Evolutionary conservation across 2,113 vertebrate genomes (phyloP).

Genomic region (Alligator mississippiensis): DNA sequence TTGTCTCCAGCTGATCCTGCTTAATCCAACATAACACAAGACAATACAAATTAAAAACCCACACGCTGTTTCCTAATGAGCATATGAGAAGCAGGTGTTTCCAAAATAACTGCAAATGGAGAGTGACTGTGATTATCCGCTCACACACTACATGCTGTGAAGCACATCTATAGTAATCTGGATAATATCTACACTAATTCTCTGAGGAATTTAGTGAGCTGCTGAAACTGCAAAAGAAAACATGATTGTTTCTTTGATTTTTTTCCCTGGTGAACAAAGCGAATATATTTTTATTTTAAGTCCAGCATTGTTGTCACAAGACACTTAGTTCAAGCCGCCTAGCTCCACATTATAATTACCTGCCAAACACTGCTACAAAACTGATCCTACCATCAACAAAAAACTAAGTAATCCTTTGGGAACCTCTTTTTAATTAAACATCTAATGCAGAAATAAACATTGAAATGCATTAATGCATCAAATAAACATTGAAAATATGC

Average conservation of each 20-base stretch:
- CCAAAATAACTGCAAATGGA: neutral
- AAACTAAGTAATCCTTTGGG: slow-evolving; percentile 57
- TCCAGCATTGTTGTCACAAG: slow-evolving; percentile 49
- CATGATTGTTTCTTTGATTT: neutral
- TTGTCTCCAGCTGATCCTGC: neutral
- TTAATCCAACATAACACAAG: neutral
- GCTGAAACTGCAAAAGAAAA: neutral
- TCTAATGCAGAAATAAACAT: slow-evolving; percentile 58
- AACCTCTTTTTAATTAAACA: slow-evolving; percentile 76
- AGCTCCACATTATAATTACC: slow-evolving; percentile 62
- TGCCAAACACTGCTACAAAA: slow-evolving; percentile 68
- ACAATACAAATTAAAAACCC: neutral
- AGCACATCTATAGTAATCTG: neutral
- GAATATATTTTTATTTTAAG: slow-evolving; percentile 50
- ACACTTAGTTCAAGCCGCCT: slow-evolving; percentile 50
- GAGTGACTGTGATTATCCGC: fast-evolving
- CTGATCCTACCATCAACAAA: slow-evolving; percentile 54
- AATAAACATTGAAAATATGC: slow-evolving; percentile 48
- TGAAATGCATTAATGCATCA: neutral
- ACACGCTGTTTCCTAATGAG: fast-evolving
- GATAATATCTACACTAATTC: neutral
- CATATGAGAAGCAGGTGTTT: neutral
- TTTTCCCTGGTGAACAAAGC: neutral
- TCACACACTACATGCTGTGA: fast-evolving
- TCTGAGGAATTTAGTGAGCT: neutral